Base-by-base conservation (phyloP, 1,140 invertebrate species). In the Ladona fulva region DNA sequence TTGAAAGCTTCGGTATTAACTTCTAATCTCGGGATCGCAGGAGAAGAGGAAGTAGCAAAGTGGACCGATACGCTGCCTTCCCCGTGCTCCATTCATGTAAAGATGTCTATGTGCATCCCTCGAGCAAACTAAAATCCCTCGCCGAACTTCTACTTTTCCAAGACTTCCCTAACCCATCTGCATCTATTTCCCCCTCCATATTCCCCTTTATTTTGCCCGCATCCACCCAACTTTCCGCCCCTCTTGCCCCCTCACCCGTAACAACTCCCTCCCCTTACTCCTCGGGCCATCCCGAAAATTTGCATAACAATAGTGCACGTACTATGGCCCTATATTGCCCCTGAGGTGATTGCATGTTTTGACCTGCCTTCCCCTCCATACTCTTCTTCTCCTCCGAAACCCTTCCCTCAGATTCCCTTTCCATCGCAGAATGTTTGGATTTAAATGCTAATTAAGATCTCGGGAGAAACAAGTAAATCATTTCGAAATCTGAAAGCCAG, bases 381-480 rank as follows among this genome's bases (percentile, higher is more conserved):
- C 44, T 52, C 44, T 19, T 11, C 10, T 19, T 10, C 44, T 19
- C 44, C 44, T 52, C 44, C 19, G 10, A 10, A 10, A 11, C 44
- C 44, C 44, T 11, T 11, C 44, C 44, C 44, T 25, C 29, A 29
- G 19, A 76, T 24, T 25, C 10, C 25, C 8, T 22, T 19, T 16
- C n/a, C 75, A 42, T 3, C 75, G 75, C 14, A 76, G 42, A 25
- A 76, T 37, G 29, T 77, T 73, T 76, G 77, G 78, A 79, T 79
- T 79, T 79, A 79, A 79, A 79, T 79, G 78, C 78, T 79, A 79
- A 79, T 79, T 76, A 79, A 79, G 25, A 29, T 22, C 25, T 42
- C 29, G n/a, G 29, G 8, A 22, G 22, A 37, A 22, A 76, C 52
- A 12, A 66, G 3, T 66, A 3, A 66, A 66, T 66, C 52, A 12